Evolutionary conservation across 2,888 invertebrate genomes (phyloP).

Genomic region (Dasysyrphus albostriatus): DNA sequence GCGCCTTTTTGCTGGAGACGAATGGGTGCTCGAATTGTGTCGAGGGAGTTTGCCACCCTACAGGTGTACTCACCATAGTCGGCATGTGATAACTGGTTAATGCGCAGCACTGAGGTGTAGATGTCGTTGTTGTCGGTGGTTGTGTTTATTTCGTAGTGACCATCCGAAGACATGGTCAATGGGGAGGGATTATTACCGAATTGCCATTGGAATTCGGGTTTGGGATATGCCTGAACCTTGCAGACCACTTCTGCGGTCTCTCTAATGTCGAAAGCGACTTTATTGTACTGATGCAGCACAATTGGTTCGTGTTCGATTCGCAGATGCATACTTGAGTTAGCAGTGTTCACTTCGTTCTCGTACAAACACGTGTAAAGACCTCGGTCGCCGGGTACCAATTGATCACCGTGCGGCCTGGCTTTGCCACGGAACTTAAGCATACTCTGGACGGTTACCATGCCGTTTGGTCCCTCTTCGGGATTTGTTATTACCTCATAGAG

Average conservation of each 20-base stretch:
- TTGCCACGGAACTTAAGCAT: constrained; percentile 92
- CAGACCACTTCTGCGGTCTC: constrained; percentile 95
- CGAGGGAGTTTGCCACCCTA: constrained; percentile 92
- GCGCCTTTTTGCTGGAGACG: constrained; percentile 93
- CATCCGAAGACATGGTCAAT: constrained; percentile 91
- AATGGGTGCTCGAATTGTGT: constrained; percentile 90
- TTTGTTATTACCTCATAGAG: constrained; percentile 93
- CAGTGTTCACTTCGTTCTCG: constrained; percentile 94
- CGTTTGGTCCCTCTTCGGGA: constrained; percentile 90
- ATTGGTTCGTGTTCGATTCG: constrained; percentile 96
- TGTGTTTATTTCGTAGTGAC: constrained; percentile 93
- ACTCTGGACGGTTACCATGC: constrained; percentile 92
- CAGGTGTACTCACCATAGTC: constrained; percentile 97
- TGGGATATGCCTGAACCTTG: constrained; percentile 95
- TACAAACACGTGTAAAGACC: constrained; percentile 95
- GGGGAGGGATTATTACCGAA: constrained; percentile 90
- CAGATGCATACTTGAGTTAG: constrained; percentile 95
- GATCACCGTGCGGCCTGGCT: constrained; percentile 90
- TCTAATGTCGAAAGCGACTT: constrained; percentile 93
- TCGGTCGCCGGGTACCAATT: constrained; percentile 92
- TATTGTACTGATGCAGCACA: constrained; percentile 92
- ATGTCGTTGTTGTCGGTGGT: constrained; percentile 93
- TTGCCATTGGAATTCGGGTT: constrained; percentile 96
- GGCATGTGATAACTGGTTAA: constrained; percentile 90
- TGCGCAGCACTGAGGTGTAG: constrained; percentile 90